Evolutionary conservation across 2,888 invertebrate genomes (phyloP).

Genomic region (Fabriciana adippe): DNA sequence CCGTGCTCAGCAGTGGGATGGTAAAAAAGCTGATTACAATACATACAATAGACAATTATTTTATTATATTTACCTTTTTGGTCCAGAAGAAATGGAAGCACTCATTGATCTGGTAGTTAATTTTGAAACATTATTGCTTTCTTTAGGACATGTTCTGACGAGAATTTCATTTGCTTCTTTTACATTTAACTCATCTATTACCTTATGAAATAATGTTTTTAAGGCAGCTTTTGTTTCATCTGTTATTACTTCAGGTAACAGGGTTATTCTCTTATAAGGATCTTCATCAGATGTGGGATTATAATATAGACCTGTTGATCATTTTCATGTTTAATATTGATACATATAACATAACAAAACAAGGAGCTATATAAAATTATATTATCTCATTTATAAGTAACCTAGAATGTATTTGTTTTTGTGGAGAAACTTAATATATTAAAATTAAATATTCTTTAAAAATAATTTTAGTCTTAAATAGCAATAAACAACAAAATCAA

Average conservation of each 20-base stretch:
- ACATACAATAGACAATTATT: too few relatives aligned
- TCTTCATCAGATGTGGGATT: conserved; percentile 85
- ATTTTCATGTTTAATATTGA: neutral
- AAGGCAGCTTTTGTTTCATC: conserved; percentile 86
- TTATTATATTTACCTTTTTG: conserved; percentile 58
- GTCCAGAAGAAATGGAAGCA: conserved; percentile 60
- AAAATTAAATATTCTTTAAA: too few relatives aligned
- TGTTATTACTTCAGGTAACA: conserved; percentile 86
- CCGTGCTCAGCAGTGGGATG: too few relatives aligned
- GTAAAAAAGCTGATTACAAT: too few relatives aligned
- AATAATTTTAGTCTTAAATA: too few relatives aligned
- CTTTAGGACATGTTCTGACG: conserved; percentile 87
- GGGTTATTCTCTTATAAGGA: conserved; percentile 87
- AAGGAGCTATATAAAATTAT: too few relatives aligned
- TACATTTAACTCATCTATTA: conserved; percentile 87
- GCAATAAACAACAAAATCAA: neutral
- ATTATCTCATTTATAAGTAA: too few relatives aligned
- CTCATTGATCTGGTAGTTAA: conserved; percentile 69
- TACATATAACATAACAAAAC: neutral
- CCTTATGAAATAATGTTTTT: conserved; percentile 84
- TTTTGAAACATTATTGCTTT: conserved; percentile 69
- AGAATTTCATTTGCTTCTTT: conserved; percentile 92
- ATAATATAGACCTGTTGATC: conserved; percentile 77
- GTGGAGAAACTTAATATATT: too few relatives aligned
- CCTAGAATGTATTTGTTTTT: too few relatives aligned